Percentiles rank a stretch among this genome's conserved stretches.
Conservation (phyloP, 2,113 vertebrate species). For the Oceanodroma tethys region DNA sequence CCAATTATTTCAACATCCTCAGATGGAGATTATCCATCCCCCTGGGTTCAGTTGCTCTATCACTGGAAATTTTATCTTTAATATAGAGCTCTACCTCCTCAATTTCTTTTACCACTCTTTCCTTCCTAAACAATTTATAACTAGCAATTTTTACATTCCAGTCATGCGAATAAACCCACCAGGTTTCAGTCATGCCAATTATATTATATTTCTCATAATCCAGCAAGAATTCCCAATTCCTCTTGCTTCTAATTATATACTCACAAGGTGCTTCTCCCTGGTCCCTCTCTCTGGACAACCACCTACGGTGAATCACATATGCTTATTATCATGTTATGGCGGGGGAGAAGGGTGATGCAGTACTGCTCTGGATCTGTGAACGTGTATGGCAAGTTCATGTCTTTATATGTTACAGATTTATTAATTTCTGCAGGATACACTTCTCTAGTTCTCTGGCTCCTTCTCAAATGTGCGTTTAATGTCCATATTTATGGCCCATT, state of each 20-base stretch:
- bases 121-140: conserved; percentile 21
- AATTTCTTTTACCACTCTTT: background rate
- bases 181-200: conserved; percentile 54
- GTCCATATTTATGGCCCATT: background rate
- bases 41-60: background rate
- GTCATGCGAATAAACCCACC: conserved; percentile 11
- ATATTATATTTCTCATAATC: conserved; percentile 36
- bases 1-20: conserved; percentile 30
- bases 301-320: background rate
- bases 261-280: background rate
- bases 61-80: conserved; percentile 7
- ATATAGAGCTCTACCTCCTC: background rate
- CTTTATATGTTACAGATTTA: background rate
- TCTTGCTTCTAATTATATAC: conserved; percentile 28
- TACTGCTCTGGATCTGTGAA: background rate
- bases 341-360: background rate
- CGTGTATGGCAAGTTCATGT: background rate
- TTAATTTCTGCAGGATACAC: background rate
- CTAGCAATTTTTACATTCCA: conserved; percentile 6
- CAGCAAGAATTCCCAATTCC: conserved; percentile 17
- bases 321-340: background rate
- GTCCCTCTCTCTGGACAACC: background rate
- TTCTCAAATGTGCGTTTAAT: background rate
- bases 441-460: background rate
- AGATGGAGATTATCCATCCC: background rate